Evolutionary conservation across 1,140 invertebrate genomes (phyloP), one percentile per base, ranked within the genome.

Genomic region (Phocides pigmalion): DNA sequence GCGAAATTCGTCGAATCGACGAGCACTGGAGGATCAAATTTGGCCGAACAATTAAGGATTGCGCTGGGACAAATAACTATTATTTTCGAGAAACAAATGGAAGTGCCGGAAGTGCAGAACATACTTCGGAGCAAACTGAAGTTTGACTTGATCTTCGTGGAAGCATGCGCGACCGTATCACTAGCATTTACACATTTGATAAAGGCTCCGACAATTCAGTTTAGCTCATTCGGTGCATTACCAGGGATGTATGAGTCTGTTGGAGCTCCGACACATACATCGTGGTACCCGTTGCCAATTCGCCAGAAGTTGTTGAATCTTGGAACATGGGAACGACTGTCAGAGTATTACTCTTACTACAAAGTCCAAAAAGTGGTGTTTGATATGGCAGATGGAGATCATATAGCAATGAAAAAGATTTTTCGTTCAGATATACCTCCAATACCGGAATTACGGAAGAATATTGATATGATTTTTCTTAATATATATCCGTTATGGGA

Each of bases 381-480:
- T 0, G 9, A 44, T 28, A 17, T n/a, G 5, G 56, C 64, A 22
- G 3, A 76, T 3, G 37, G 15, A 3, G 77, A 82, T 46, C 74
- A 92, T 28, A 35, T 66, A 50, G 50, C 84, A 1, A 56, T 89
- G 0, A 86, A 72, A 67, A 79, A 82, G 58, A 61, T 84, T 74
- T 91, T 93, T 64, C 91, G 88, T 4, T 16, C 72, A 1, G 71
- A 84, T 62, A 46, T 84, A 19, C 82, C 89, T 1, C 56, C 70
- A 41, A 16, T 93, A 5, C 65, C 76, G 0, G 87, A 92, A 56
- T 68, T 94, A 19, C 77, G 81, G 25, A 77, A 79, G 41, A 92
- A 92, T 73, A 74, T 92, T 0, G 90, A 90, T 50, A 72, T 95
- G 71, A 42, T 94, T n/a, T 91, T 95, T 64, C 47, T 92, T 0